A percentile compares a stretch with the other conserved stretches of the same genome.
These are phyloP conservation scores for Calonectris borealis DNA, from an alignment of 2,113 vertebrate species.

Conservation along the genomic window DNA sequence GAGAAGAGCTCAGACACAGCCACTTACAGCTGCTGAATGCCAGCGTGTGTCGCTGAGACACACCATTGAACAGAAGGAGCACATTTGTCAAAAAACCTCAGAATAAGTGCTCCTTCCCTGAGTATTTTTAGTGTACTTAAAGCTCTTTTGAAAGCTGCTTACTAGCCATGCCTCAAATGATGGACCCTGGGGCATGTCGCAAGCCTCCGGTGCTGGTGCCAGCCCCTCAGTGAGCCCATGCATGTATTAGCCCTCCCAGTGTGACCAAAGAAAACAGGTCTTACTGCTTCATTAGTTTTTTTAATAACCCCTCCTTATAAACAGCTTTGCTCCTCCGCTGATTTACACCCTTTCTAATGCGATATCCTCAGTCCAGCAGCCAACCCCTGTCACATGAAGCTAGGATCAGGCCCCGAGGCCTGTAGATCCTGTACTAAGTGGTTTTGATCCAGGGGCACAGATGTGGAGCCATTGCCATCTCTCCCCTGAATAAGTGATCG, in stretches of 20 bases:
- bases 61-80: neutral
- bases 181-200: neutral
- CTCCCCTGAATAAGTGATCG: neutral
- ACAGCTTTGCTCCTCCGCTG: neutral
- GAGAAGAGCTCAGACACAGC: neutral
- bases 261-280: neutral
- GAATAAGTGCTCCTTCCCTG: neutral
- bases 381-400: neutral
- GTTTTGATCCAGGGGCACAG: neutral
- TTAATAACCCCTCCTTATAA: neutral
- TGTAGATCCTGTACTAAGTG: no score
- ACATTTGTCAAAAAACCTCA: neutral
- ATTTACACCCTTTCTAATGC: neutral
- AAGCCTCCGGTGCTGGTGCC: neutral
- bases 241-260: neutral
- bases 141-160: neutral
- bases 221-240: neutral
- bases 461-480: neutral
- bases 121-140: neutral
- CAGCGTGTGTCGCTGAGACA: neutral
- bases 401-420: no score
- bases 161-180: neutral
- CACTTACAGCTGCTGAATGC: neutral
- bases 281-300: neutral
- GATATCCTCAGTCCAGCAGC: neutral